These are phyloP conservation scores for Sicus ferrugineus DNA, from an alignment of 2,888 invertebrate genomes.

Conservation along the genomic window DNA sequence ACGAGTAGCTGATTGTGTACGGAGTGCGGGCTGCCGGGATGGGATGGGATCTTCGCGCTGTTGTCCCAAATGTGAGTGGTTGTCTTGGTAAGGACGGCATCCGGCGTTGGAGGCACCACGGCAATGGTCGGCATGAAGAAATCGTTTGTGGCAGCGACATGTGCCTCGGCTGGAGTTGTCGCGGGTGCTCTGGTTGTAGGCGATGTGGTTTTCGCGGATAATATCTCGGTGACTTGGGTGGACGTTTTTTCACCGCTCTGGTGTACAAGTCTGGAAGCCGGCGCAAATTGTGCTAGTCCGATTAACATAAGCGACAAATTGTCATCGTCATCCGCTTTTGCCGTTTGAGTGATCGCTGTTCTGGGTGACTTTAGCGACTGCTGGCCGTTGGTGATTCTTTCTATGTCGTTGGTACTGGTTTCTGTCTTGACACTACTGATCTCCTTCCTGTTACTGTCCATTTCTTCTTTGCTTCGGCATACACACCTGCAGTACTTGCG, in stretches of 20 bases:
- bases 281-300: constrained; percentile 69
- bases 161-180: constrained; percentile 47
- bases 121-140: constrained; percentile 73
- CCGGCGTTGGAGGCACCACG: constrained; percentile 79
- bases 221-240: constrained; percentile 37
- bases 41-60: constrained; percentile 38
- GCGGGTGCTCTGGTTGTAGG: background rate
- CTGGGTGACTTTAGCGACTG: constrained; percentile 33
- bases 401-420: background rate
- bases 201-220: constrained; percentile 52
- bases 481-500: constrained; percentile 52
- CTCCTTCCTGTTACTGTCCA: background rate
- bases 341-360: constrained; percentile 3
- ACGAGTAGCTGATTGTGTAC: constrained; percentile 51
- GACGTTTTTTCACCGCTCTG: constrained; percentile 34
- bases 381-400: background rate
- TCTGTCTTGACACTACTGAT: background rate
- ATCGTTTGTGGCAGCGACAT: constrained; percentile 34
- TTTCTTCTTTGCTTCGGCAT: constrained; percentile 30
- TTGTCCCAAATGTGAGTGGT: constrained; percentile 63
- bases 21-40: constrained; percentile 48
- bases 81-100: constrained; percentile 64
- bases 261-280: constrained; percentile 67
- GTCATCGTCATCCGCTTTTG: constrained; percentile 68
- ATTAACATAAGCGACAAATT: constrained; percentile 74